Base-by-base conservation (phyloP, 2,888 invertebrate genomes). In the Cynaeus angustus region DNA sequence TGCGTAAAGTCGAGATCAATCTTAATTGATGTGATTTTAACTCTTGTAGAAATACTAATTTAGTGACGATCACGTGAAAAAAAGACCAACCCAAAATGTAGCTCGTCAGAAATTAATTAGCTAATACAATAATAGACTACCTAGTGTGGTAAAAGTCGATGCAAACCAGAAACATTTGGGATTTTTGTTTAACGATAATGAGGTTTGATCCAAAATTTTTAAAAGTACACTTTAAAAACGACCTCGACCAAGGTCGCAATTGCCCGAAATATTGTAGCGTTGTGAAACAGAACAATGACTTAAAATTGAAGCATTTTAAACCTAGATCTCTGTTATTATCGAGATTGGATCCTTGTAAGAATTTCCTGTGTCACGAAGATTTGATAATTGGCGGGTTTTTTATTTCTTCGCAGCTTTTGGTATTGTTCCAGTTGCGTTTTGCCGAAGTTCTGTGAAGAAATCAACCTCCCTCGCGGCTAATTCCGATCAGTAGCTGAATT, bases 391-490 rank as follows among this genome's bases (percentile, higher is more conserved):
- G 4, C 33, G 33, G 33, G 21, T 21, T 21, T 21, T 21, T 4
- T 21, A 21, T 21, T 21, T 21, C 1, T 21, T 21, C 4, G 4
- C 21, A 21, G n/a, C n/a, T n/a, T n/a, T n/a, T n/a, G n/a, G 21
- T 21, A 21, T 21, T 21, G 21, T 21, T 21, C 21, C 4, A 3
- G 21, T 21, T 21, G 21, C 21, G 21, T 21, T 21, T 21, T 21
- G 21, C 4, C 4, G 21, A 21, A 33, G 33, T 9, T 33, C 7
- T 2, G 33, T 41, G 41, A n/a, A 28, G 50, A 50, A 50, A 50
- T 28, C 50, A 52, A 52, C 52, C 52, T 52, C 52, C 10, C 52
- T 26, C 30, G 52, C 28, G 52, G 52, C 30, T 26, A 33, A 26
- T 52, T 30, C 13, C 30, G 10, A 10, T 41, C 52, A 28, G 52